phyloP scores from a whole-genome alignment of 2,113 vertebrate species.

The Muntiacus reevesi region DNA sequence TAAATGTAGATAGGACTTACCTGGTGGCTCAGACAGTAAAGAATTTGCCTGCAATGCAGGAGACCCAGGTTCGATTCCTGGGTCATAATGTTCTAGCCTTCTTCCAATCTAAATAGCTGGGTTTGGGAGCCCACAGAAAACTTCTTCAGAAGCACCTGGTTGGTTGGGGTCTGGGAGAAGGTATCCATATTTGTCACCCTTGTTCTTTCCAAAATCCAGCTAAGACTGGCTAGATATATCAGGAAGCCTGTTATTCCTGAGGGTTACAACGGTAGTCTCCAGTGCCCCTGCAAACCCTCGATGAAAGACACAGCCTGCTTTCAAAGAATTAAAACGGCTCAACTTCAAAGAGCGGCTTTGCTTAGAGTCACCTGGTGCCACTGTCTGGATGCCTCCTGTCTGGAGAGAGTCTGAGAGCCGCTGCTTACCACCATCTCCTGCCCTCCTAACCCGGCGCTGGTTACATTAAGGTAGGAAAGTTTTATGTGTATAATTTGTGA shows the following conservation, averaged over 20 bases:
- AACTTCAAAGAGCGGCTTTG: conserved; percentile 22
- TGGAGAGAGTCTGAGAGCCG: background rate
- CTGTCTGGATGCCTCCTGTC: background rate
- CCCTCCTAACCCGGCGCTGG: conserved; percentile 47
- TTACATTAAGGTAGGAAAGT: conserved; percentile 65
- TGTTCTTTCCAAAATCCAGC: background rate
- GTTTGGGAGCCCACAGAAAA: background rate
- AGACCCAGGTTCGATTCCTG: background rate
- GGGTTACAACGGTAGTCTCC: background rate
- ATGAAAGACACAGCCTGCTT: conserved; percentile 29
- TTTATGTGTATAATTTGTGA: conserved; percentile 76
- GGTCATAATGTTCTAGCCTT: background rate
- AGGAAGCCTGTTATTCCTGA: background rate
- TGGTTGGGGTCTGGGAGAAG: background rate
- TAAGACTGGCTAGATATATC: background rate
- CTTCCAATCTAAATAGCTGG: background rate
- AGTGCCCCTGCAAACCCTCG: background rate
- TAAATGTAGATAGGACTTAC: background rate
- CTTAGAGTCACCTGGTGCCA: background rate
- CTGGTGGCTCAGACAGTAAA: background rate
- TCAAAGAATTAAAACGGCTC: conserved; percentile 17
- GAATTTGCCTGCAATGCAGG: background rate
- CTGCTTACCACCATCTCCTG: background rate
- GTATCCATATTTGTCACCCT: background rate
- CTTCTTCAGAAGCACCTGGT: background rate